A percentile compares a stretch with the other conserved stretches of the same genome.
phyloP scores from a whole-genome alignment of 2,888 invertebrate species.

The Pycnomerus fuliginosus region DNA sequence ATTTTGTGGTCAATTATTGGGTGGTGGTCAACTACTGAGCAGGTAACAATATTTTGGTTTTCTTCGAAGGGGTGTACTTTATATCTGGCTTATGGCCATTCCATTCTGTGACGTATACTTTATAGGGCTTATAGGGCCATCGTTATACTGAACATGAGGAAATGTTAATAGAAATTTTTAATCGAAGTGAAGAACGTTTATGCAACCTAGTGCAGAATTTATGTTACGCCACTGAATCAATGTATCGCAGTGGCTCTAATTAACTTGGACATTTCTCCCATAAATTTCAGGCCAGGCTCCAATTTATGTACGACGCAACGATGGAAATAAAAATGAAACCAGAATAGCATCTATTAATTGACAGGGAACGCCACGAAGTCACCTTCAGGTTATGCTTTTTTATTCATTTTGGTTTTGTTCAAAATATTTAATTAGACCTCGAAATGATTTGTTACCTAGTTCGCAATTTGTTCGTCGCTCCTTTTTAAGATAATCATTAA shows the following conservation, averaged over 20 bases:
- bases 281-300: conserved; percentile 43
- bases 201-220: conserved; percentile 18
- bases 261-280: conserved; percentile 45
- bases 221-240: conserved; percentile 32
- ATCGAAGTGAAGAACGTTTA: too few relatives aligned
- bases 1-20: too few relatives aligned
- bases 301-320: conserved; percentile 42
- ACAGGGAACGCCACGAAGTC: conserved; percentile 28
- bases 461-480: conserved; percentile 13
- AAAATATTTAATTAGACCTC: conserved; percentile 17
- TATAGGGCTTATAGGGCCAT: too few relatives aligned
- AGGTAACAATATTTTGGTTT: too few relatives aligned
- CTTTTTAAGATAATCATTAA: conserved; percentile 17
- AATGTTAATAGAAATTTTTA: too few relatives aligned
- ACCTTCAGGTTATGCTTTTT: conserved; percentile 13
- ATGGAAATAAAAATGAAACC: conserved; percentile 43
- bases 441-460: conserved; percentile 17
- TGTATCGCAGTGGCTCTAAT: conserved; percentile 45
- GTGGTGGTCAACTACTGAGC: too few relatives aligned
- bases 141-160: too few relatives aligned
- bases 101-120: too few relatives aligned
- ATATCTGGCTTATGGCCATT: too few relatives aligned
- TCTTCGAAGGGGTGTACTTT: too few relatives aligned
- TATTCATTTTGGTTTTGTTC: conserved; percentile 1
- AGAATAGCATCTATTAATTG: conserved; percentile 45